These are phyloP conservation scores for Crotalus viridis DNA, from an alignment of 2,113 vertebrate species.

Conservation along the genomic window DNA sequence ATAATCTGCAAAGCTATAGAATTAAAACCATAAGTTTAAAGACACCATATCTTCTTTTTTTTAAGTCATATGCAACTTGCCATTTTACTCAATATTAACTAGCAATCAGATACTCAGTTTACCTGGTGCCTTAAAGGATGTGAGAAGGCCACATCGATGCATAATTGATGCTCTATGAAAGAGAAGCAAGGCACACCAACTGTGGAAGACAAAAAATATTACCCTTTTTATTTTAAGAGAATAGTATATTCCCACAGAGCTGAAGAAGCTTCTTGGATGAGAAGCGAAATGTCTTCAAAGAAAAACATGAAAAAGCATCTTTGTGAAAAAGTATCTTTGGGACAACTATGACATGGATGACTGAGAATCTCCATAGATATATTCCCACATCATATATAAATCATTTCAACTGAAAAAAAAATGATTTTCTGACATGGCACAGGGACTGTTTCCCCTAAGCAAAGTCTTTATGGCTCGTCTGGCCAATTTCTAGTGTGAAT, in stretches of 20 bases:
- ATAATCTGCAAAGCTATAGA: background rate
- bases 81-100: background rate
- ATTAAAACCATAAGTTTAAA: background rate
- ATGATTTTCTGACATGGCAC: background rate
- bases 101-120: background rate
- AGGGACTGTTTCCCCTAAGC: background rate
- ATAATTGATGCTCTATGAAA: background rate
- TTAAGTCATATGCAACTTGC: background rate
- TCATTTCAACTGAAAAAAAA: background rate
- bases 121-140: background rate
- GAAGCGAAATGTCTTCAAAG: too few species aligned
- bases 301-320: too few species aligned
- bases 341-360: too few species aligned
- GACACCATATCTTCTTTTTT: background rate
- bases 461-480: background rate
- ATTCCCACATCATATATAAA: background rate
- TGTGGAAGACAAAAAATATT: background rate
- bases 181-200: background rate
- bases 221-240: background rate
- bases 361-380: background rate
- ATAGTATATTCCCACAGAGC: background rate
- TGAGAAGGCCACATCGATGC: background rate
- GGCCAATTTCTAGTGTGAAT: background rate
- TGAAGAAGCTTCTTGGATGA: too few species aligned
- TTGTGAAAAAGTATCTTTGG: too few species aligned